A percentile compares a stretch with the other conserved stretches of the same genome.
Conservation (phyloP, 2,113 vertebrate genomes). For the Piaya cayana region DNA sequence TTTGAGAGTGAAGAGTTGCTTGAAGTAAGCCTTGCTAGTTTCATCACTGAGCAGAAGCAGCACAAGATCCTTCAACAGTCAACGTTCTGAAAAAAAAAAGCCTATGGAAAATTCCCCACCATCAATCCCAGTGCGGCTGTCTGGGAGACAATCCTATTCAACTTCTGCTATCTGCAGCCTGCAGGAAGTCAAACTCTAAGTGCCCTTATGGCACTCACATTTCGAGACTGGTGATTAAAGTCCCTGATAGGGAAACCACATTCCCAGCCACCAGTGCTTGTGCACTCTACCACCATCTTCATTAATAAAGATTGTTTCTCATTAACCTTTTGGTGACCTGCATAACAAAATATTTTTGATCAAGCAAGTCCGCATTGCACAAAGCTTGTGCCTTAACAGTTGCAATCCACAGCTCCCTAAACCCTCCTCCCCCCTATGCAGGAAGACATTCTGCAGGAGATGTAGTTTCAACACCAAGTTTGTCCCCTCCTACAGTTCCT, state of each 20-base stretch:
- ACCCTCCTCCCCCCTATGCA: neutral
- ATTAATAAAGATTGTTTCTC: neutral
- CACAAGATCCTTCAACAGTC: neutral
- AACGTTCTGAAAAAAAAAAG: neutral
- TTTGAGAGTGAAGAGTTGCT: neutral
- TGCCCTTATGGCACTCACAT: neutral
- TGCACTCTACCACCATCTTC: neutral
- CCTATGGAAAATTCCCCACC: neutral
- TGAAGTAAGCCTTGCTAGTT: neutral
- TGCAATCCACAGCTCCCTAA: neutral
- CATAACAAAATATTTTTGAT: rapidly evolving
- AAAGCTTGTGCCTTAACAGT: neutral
- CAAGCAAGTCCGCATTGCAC: neutral
- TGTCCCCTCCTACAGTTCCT: neutral
- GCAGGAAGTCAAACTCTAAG: neutral
- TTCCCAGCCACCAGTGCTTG: neutral
- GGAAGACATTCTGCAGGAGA: neutral
- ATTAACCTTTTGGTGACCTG: neutral
- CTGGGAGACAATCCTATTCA: neutral
- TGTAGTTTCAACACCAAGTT: neutral
- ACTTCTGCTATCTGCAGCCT: neutral
- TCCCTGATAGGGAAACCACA: neutral
- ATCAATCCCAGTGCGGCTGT: neutral
- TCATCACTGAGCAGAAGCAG: neutral
- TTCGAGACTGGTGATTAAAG: neutral